A percentile compares a stretch with the other conserved stretches of the same genome.
Evolutionary conservation across 2,888 invertebrate species (phyloP).

Genomic region (Drosophila neoperkinsi): DNA sequence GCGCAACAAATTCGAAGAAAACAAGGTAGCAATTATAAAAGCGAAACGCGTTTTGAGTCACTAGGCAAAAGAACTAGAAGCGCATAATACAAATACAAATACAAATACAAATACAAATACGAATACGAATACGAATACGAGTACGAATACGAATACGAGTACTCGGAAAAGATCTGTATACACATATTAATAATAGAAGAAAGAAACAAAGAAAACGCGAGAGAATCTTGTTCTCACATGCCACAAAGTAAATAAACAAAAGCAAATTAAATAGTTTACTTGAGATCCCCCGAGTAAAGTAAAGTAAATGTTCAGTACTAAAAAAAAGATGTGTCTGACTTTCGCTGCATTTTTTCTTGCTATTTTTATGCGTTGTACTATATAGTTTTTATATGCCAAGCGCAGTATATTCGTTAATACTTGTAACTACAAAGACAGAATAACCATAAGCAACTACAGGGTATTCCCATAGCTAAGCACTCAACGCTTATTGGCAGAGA

Average conservation of each 20-base stretch:
- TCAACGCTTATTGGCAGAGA: slow-evolving; percentile 6
- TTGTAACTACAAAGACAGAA: not conserved
- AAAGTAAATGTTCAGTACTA: slow-evolving; percentile 17
- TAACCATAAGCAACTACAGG: slow-evolving; percentile 2
- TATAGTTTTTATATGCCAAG: slow-evolving; percentile 1
- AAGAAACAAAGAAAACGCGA: not conserved
- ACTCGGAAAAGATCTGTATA: slow-evolving; percentile 15
- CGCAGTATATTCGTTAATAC: not conserved
- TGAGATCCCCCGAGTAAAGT: slow-evolving; percentile 17
- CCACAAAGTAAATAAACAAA: slow-evolving; percentile 55
- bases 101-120: not conserved
- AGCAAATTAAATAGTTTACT: slow-evolving; percentile 33
- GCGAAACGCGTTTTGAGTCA: slow-evolving; percentile 50
- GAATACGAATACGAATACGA: not conserved
- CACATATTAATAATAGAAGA: slow-evolving; percentile 7
- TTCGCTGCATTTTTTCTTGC: slow-evolving; percentile 42
- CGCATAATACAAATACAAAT: slow-evolving; percentile 5
- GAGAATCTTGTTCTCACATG: slow-evolving; percentile 41
- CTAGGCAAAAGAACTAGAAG: slow-evolving; percentile 32
- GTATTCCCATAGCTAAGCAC: slow-evolving; percentile 1
- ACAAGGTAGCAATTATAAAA: slow-evolving; percentile 76
- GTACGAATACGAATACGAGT: slow-evolving; percentile 1
- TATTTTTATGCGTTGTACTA: slow-evolving; percentile 47
- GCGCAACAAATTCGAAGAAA: slow-evolving; percentile 65
- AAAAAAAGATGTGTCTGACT: slow-evolving; percentile 27